A percentile compares a stretch with the other conserved stretches of the same genome.
These are phyloP conservation scores for Amniataba percoides DNA, from an alignment of 2,797 vertebrate species.

Conservation along the genomic window DNA sequence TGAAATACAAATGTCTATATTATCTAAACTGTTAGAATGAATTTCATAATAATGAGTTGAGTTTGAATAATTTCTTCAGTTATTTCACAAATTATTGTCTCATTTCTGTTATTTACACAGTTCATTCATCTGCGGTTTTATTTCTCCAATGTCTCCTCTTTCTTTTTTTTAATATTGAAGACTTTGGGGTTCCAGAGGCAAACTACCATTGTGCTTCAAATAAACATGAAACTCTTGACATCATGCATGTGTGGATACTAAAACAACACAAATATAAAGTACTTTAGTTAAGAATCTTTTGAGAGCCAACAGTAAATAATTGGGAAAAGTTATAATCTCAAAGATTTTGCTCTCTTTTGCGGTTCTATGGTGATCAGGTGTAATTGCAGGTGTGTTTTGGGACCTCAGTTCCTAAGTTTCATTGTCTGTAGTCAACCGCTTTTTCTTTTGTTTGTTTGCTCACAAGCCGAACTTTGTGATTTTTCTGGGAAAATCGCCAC, in stretches of 20 bases:
- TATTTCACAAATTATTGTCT: not conserved
- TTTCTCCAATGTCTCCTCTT: not conserved
- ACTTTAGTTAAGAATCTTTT: not conserved
- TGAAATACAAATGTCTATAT: not conserved
- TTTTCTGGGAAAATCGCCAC: no score
- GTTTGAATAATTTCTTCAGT: not conserved
- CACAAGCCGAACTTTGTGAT: no score
- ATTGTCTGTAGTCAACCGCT: no score
- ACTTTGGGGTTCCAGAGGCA: conserved; percentile 26
- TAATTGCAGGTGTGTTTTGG: no score
- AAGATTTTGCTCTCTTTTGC: no score
- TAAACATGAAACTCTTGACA: conserved; percentile 40
- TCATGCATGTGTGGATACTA: conserved; percentile 37
- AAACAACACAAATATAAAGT: not conserved
- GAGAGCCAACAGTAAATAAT: conserved; percentile 4
- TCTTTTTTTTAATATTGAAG: not conserved
- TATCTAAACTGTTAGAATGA: no score
- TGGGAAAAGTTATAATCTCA: not conserved
- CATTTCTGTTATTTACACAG: conserved; percentile 3
- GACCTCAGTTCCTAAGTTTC: no score
- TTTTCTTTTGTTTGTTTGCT: no score
- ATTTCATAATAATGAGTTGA: not conserved
- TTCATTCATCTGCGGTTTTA: not conserved
- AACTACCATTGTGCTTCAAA: not conserved
- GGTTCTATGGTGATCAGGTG: no score